A percentile compares a stretch with the other conserved stretches of the same genome.
These are phyloP conservation scores for Tipula unca DNA, from an alignment of 2,888 invertebrate species.

Conservation along the genomic window DNA sequence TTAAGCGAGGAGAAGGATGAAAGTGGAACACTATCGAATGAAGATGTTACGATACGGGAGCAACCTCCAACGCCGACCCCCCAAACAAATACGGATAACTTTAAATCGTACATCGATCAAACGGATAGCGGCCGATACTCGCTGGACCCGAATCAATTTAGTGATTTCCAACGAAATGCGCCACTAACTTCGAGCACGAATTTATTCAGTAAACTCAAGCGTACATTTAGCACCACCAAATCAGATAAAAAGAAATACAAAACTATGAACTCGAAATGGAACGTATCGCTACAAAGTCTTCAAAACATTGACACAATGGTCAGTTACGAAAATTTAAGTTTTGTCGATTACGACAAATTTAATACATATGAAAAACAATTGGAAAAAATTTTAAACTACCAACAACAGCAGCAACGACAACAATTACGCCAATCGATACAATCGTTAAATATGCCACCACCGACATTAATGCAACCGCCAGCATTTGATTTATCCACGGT, in stretches of 20 bases:
- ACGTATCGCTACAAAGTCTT: slow-evolving; percentile 46
- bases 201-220: slow-evolving; percentile 35
- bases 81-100: not conserved
- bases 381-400: slow-evolving; percentile 26
- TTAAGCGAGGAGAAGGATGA: slow-evolving; percentile 35
- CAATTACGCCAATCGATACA: not conserved
- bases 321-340: slow-evolving; percentile 49
- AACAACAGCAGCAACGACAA: slow-evolving; percentile 15
- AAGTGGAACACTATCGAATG: not conserved
- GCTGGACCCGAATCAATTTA: not conserved
- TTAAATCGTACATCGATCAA: not conserved
- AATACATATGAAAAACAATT: slow-evolving; percentile 42
- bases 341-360: slow-evolving; percentile 48
- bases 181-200: slow-evolving; percentile 31
- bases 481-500: not conserved
- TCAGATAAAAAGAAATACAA: slow-evolving; percentile 34
- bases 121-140: not conserved
- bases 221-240: slow-evolving; percentile 33
- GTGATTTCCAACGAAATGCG: not conserved
- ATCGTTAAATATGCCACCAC: not conserved
- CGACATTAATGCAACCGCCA: not conserved
- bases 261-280: slow-evolving; percentile 43
- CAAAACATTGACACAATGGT: slow-evolving; percentile 49
- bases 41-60: not conserved
- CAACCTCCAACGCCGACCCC: not conserved